Evolutionary conservation across 2,888 invertebrate genomes (phyloP).

Genomic region (Coelopa pilipes): DNA sequence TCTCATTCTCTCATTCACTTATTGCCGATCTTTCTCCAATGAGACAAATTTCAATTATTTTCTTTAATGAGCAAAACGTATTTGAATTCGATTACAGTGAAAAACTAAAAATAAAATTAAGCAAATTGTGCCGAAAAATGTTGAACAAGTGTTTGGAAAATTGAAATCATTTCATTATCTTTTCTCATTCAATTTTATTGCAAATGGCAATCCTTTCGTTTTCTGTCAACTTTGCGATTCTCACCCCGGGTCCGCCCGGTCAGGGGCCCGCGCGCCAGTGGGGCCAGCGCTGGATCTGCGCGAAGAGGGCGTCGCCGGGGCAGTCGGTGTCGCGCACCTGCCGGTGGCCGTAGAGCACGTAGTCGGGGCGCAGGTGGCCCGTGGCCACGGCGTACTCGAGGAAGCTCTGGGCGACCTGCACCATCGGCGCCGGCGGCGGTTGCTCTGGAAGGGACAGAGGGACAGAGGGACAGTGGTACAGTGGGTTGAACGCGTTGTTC

Average conservation of each 20-base stretch:
- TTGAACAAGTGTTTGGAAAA: neutral
- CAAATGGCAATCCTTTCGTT: too few relatives aligned
- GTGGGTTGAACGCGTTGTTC: neutral
- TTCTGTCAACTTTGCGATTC: too few relatives aligned
- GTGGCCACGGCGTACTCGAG: conserved; percentile 70
- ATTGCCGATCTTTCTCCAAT: too few relatives aligned
- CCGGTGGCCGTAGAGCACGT: conserved; percentile 72
- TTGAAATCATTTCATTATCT: neutral
- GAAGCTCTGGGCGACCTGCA: conserved; percentile 69
- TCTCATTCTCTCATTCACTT: too few relatives aligned
- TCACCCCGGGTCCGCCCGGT: too few relatives aligned
- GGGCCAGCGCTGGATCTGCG: conserved; percentile 72
- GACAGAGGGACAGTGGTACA: neutral
- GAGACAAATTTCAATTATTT: too few relatives aligned
- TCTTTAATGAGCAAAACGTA: too few relatives aligned
- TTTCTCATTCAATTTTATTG: neutral
- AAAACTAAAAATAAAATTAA: too few relatives aligned
- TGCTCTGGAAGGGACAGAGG: conserved; percentile 65
- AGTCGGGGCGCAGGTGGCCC: conserved; percentile 70
- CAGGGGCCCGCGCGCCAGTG: conserved; percentile 59
- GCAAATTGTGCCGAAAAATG: neutral
- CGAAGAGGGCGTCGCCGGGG: conserved; percentile 72
- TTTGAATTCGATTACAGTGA: too few relatives aligned
- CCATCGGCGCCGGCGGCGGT: conserved; percentile 70
- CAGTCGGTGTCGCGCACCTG: conserved; percentile 72